Percentiles rank a stretch among this genome's conserved stretches.
These are phyloP conservation scores for Heliangelus exortis DNA, from an alignment of 2,797 vertebrate species.

Conservation along the genomic window DNA sequence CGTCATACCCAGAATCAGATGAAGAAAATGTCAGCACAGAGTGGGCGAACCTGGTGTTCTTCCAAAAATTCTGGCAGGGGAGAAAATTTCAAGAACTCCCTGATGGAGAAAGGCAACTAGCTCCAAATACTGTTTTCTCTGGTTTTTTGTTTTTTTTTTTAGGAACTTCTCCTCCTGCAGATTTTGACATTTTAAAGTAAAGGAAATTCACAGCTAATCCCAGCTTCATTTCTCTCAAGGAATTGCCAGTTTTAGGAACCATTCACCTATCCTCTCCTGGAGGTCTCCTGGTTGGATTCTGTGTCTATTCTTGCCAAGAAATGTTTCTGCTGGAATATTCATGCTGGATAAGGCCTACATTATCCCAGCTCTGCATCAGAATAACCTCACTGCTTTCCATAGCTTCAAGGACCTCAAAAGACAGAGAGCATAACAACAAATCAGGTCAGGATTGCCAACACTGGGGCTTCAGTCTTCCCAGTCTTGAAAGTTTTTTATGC, in stretches of 20 bases:
- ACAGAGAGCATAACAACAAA: not conserved
- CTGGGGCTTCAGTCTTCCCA: not conserved
- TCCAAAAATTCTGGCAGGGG: conserved; percentile 34
- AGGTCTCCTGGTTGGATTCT: not conserved
- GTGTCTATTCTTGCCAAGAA: not conserved
- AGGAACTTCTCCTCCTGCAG: not conserved
- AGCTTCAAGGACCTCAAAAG: not conserved
- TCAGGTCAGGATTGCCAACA: not conserved
- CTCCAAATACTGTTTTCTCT: not conserved
- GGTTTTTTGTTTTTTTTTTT: not conserved
- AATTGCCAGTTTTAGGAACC: not conserved
- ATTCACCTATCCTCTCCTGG: not conserved
- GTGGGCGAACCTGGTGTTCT: conserved; percentile 53
- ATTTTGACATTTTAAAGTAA: not conserved
- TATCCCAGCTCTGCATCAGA: not conserved
- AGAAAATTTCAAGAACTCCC: conserved; percentile 16
- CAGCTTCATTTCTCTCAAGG: not conserved
- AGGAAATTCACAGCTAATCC: not conserved
- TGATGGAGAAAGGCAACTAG: not conserved
- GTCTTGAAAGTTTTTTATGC: accelerated
- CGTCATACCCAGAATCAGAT: conserved; percentile 30
- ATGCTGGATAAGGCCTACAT: not conserved
- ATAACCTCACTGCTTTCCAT: not conserved
- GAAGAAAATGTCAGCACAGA: conserved; percentile 66
- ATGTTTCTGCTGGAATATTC: not conserved